Conservation (phyloP, 1,140 invertebrate genomes). For the Gryon sp. region DNA sequence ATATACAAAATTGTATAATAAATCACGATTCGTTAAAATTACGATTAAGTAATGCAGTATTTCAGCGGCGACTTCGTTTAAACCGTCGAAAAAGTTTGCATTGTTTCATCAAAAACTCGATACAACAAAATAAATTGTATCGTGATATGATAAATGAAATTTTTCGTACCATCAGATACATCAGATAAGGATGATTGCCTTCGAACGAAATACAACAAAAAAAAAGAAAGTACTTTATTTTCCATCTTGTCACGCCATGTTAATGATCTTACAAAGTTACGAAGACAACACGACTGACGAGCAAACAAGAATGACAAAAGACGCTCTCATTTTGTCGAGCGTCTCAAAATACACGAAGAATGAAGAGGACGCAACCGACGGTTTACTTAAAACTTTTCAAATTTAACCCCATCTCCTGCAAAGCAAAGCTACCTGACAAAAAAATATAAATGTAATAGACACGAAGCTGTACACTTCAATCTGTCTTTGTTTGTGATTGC, state of each 20-base stretch:
- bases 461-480: conserved; percentile 53
- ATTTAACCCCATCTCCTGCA: conserved; percentile 75
- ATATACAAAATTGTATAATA: too few species aligned
- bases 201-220: conserved; percentile 5
- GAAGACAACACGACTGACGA: conserved; percentile 74
- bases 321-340: conserved; percentile 65
- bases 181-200: conserved; percentile 52
- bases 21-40: too few species aligned
- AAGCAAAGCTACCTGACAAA: conserved; percentile 30
- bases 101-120: too few species aligned
- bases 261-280: conserved; percentile 75
- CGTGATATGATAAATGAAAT: conserved; percentile 43
- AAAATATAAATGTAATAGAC: conserved; percentile 70
- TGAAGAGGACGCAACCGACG: conserved; percentile 56
- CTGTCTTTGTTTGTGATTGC: too few species aligned
- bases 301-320: conserved; percentile 72
- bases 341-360: conserved; percentile 55
- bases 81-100: too few species aligned
- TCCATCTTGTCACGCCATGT: conserved; percentile 75
- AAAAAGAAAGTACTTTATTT: conserved; percentile 59
- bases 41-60: too few species aligned
- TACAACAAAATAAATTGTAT: too few species aligned
- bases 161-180: conserved; percentile 21
- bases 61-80: too few species aligned
- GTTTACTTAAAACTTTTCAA: conserved; percentile 78